Base-by-base conservation (phyloP, 2,113 vertebrate species). In the Platichthys stellatus region DNA sequence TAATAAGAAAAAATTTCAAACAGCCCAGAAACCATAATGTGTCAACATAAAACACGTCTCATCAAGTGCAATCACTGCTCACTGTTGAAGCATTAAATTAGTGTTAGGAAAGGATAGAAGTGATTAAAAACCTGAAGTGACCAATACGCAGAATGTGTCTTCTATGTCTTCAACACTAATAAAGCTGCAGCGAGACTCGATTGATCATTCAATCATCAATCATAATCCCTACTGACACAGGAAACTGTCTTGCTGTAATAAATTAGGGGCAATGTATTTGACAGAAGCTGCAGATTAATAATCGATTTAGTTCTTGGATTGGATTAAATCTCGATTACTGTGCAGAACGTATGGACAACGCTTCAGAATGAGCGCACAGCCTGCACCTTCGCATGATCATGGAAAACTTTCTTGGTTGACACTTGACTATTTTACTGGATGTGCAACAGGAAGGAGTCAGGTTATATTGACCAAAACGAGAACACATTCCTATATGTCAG, bases 1-100 rank as follows among this genome's bases (percentile, higher is more conserved):
- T 81, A 66, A 74, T 77, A 47, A 73, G 62, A 65, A 57, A 45
- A 31, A 56, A 76, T 6, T 51, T 69, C 68, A 72, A 65, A 35
- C n/a, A 56, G 64, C 60, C 53, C 21, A 51, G 6, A 56, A 23
- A 14, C 38, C 12, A 17, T 15, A 62, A 21, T 38, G 51, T 43
- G 35, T 79, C 62, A 67, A 72, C 45, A 74, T 21, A 38, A 68
- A 61, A 78, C 26, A 49, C 26, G 23, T 40, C 61, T 38, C 7
- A 1, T 62, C 66, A 66, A 12, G 7, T 68, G 69, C 54, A 71
- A 61, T 81, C 49, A 57, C 43, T 51, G 54, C 21, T 81, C 62
- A 51, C 75, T 51, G 59, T 9, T 83, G 81, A 77, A 80, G 81
- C 81, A 80, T 77, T 74, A 84, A 84, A 88, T 89, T 80, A 64